Conservation (phyloP, 2,113 vertebrate species). For the Progne subis region DNA sequence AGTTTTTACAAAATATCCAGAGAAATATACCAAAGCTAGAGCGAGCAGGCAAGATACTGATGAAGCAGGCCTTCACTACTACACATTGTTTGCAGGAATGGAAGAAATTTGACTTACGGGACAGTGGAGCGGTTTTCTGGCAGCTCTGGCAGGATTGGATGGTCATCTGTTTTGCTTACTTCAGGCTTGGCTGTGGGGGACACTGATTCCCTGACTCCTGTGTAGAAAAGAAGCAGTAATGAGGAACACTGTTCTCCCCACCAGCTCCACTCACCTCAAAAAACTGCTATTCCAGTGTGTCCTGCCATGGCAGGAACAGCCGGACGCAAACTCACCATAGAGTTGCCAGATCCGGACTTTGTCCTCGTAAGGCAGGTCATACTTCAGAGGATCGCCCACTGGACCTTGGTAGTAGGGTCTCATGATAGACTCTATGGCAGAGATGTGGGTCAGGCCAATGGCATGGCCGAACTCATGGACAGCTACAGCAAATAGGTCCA, state of each 20-base stretch:
- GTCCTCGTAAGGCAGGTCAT: slow-evolving; percentile 91
- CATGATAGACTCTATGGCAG: slow-evolving; percentile 91
- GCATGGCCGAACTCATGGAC: slow-evolving; percentile 97
- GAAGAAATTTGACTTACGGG: slow-evolving; percentile 79
- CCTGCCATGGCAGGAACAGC: neutral
- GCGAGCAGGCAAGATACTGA: neutral
- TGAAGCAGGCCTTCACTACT: neutral
- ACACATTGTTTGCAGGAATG: neutral
- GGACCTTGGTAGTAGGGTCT: slow-evolving; percentile 95
- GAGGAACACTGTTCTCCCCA: neutral
- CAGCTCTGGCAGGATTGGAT: slow-evolving; percentile 86
- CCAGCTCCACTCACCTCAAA: neutral
- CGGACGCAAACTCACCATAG: slow-evolving; percentile 79
- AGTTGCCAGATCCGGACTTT: slow-evolving; percentile 95
- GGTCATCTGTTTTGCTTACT: slow-evolving; percentile 78
- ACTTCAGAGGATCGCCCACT: slow-evolving; percentile 92
- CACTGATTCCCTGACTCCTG: slow-evolving; percentile 91
- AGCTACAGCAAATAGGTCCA: slow-evolving; percentile 95
- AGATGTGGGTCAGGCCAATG: slow-evolving; percentile 91
- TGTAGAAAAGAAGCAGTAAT: neutral
- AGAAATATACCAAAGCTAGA: neutral
- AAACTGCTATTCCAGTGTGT: neutral
- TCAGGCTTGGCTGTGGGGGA: slow-evolving; percentile 85
- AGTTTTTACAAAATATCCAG: neutral
- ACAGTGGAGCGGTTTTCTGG: slow-evolving; percentile 84